A percentile compares a stretch with the other conserved stretches of the same genome.
phyloP scores from a whole-genome alignment of 2,797 vertebrate species.

The Aselliscus stoliczkanus region DNA sequence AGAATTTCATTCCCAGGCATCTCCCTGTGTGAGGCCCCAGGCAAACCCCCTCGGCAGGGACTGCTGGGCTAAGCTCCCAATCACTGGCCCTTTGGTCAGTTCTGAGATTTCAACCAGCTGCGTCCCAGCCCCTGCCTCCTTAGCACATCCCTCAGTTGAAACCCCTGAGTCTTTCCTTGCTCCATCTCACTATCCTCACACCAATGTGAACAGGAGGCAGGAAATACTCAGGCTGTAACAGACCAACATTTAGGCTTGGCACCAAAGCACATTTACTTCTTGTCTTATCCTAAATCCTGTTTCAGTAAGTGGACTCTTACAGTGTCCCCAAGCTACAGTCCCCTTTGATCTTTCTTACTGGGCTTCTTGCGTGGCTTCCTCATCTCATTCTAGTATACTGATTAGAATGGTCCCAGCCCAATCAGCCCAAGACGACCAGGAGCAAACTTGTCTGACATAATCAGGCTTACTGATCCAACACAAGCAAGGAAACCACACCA shows the following conservation, averaged over 20 bases:
- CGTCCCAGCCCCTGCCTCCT: neutral
- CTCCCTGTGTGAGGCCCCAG: neutral
- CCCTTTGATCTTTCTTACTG: neutral
- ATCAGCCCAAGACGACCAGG: neutral
- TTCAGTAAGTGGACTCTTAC: neutral
- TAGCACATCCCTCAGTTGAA: neutral
- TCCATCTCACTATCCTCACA: neutral
- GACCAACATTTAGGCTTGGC: neutral
- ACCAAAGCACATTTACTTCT: neutral
- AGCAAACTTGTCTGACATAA: neutral
- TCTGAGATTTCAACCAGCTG: neutral
- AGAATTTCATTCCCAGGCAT: neutral
- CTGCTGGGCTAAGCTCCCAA: neutral
- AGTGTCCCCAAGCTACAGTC: neutral
- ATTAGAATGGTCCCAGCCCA: neutral
- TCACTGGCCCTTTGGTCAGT: neutral
- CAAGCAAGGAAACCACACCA: neutral
- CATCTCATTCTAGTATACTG: neutral
- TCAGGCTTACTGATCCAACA: neutral
- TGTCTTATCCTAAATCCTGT: neutral
- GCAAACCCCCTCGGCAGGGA: neutral
- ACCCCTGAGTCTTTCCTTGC: neutral
- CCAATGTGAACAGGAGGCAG: neutral
- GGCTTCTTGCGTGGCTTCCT: neutral
- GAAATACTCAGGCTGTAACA: neutral